These are phyloP conservation scores for Promerops cafer DNA, from an alignment of 2,113 vertebrate species.

Conservation along the genomic window DNA sequence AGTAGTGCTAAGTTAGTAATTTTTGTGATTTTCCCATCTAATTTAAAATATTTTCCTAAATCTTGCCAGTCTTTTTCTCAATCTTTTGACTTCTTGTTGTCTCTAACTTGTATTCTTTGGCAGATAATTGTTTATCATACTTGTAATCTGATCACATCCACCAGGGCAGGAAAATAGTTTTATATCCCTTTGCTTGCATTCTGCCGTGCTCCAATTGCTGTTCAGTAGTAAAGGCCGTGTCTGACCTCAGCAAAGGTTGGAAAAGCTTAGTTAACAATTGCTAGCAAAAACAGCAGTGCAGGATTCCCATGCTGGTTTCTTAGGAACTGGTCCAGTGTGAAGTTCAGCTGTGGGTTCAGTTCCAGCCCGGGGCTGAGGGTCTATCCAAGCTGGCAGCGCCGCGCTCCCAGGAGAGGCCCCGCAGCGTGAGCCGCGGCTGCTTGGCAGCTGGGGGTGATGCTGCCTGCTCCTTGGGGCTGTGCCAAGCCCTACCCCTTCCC, in stretches of 20 bases:
- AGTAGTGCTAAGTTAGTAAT: background rate
- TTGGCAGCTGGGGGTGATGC: rapidly evolving
- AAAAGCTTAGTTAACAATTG: background rate
- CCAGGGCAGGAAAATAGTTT: conserved; percentile 34
- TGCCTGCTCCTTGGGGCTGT: background rate
- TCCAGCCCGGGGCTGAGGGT: background rate
- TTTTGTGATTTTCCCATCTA: background rate
- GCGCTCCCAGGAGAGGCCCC: background rate
- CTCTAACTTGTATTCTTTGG: conserved; percentile 29
- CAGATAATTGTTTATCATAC: background rate
- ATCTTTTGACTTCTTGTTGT: background rate
- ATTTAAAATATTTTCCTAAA: background rate
- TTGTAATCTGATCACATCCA: conserved; percentile 23
- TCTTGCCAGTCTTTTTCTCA: background rate
- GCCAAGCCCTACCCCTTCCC: background rate
- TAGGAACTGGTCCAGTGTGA: background rate
- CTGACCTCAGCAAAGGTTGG: background rate
- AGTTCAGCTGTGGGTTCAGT: background rate
- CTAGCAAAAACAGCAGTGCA: background rate
- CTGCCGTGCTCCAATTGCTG: background rate
- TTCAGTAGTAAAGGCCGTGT: background rate
- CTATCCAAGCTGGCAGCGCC: rapidly evolving
- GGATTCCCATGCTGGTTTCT: background rate
- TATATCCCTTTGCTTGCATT: conserved; percentile 7
- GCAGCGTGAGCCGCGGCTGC: rapidly evolving